phyloP scores from a whole-genome alignment of 1,140 invertebrate species.

The Anthonomus grandis region DNA sequence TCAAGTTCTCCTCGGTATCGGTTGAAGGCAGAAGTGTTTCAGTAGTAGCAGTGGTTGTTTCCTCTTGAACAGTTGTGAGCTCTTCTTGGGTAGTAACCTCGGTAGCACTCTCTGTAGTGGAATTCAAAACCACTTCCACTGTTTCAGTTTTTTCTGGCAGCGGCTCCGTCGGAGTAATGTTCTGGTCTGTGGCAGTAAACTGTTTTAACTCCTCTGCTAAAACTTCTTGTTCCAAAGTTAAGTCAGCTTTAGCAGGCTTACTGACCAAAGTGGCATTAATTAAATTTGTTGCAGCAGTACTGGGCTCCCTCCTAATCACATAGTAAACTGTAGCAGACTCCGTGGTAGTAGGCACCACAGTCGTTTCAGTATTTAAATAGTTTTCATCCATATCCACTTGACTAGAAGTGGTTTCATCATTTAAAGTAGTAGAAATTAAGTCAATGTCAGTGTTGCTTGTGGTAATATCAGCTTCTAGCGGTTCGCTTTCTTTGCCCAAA shows the following conservation, averaged over 20 bases:
- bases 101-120: not conserved
- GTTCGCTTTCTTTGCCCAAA: conserved; percentile 48
- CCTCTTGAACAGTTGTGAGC: not conserved
- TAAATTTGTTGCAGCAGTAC: not conserved
- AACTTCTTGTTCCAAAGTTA: conserved; percentile 30
- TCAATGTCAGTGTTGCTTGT: not conserved
- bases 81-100: not conserved
- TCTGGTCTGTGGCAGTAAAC: not conserved
- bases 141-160: not conserved
- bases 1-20: not conserved
- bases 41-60: not conserved
- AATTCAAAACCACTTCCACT: not conserved
- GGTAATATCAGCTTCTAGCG: conserved; percentile 46
- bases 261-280: not conserved
- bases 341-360: not conserved
- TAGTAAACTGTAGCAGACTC: conserved; percentile 17
- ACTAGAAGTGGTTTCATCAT: not conserved
- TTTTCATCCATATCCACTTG: not conserved
- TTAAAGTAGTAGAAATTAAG: not conserved
- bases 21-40: too few relatives aligned
- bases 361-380: not conserved
- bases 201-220: conserved; percentile 25
- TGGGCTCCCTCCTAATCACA: not conserved
- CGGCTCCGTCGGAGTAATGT: not conserved
- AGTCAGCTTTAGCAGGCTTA: conserved; percentile 34